Evolutionary conservation across 2,797 vertebrate species (phyloP).

Genomic region (Pogonophryne albipinna): DNA sequence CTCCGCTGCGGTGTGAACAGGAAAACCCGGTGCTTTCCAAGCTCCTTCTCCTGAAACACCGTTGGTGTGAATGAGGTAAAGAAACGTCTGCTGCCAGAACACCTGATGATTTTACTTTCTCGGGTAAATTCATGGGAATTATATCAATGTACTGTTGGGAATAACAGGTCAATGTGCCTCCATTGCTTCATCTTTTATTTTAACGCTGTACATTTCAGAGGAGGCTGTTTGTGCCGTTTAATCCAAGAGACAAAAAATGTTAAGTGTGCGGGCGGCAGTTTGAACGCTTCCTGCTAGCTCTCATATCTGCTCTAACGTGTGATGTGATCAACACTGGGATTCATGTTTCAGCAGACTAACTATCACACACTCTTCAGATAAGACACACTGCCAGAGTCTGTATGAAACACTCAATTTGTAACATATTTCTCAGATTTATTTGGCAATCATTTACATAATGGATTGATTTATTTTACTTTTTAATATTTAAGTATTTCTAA

Average conservation of each 20-base stretch:
- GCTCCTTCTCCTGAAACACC: no score
- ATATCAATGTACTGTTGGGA: not conserved
- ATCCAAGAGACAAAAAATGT: slow-evolving; percentile 46
- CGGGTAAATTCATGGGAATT: not conserved
- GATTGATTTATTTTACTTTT: not conserved
- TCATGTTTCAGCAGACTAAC: slow-evolving; percentile 27
- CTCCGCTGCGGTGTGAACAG: no score
- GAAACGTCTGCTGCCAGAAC: not conserved
- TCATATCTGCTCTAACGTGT: slow-evolving; percentile 37
- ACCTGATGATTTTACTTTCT: slow-evolving; percentile 2
- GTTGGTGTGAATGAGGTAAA: not conserved
- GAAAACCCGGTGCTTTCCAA: no score
- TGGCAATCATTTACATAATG: slow-evolving; percentile 2
- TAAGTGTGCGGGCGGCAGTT: slow-evolving; percentile 44
- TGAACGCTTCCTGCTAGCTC: slow-evolving; percentile 26
- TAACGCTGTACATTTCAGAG: slow-evolving; percentile 4
- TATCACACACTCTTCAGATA: slow-evolving; percentile 15
- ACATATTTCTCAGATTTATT: not conserved
- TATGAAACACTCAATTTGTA: slow-evolving; percentile 1
- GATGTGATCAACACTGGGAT: slow-evolving; percentile 23
- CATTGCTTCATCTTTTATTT: slow-evolving; percentile 22
- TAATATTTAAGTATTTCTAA: not conserved
- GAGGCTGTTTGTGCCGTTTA: slow-evolving; percentile 18
- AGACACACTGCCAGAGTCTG: not conserved
- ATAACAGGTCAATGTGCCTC: not conserved